Base-by-base conservation (phyloP, 2,888 invertebrate species). In the Aricia artaxerxes region DNA sequence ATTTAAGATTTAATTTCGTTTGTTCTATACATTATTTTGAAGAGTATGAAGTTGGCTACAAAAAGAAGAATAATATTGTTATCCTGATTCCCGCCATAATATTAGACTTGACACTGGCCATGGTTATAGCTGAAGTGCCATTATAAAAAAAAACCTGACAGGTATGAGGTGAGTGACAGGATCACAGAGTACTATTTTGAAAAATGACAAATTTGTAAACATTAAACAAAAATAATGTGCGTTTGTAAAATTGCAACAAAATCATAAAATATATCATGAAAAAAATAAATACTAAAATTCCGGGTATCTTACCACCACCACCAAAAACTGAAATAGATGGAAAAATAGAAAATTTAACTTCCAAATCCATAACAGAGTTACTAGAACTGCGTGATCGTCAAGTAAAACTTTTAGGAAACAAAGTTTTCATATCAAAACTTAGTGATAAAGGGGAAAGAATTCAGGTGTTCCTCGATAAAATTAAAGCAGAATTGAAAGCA, bases 361-460 rank as follows among this genome's bases (percentile, higher is more conserved):
- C 89, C 0, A 95, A 95, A 88, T 88, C 89, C 24, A 88, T 91
- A 80, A 84, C 89, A 64, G 95, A 96, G 86, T 87, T 96, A 44
- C 78, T 88, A 57, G 96, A 96, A 84, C 86, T 96, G 57, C 87
- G 95, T 77, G 93, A 95, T 77, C 92, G 96, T 72, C 96, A 96
- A 85, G 83, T 92, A 72, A 95, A 95, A 87, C 88, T 96, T 60
- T 85, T 96, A 16, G 89, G 87, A 75, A 93, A 94, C 84, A 96
- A 95, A 82, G 81, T 82, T 53, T 96, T 96, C 82, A 87, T 95
- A 60, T 87, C 85, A 1, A 96, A 94, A 85, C 88, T 96, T 79
- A 89, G 95, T 0, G 96, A 96, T 83, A 96, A 95, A 86, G 96
- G 96, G 40, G 91, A 89, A 38, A 96, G 95, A 88, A 95, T 96